Percentiles rank a stretch among this genome's conserved stretches.
Evolutionary conservation across 2,797 vertebrate species (phyloP).

Genomic region (Lepilemur ruficaudatus): DNA sequence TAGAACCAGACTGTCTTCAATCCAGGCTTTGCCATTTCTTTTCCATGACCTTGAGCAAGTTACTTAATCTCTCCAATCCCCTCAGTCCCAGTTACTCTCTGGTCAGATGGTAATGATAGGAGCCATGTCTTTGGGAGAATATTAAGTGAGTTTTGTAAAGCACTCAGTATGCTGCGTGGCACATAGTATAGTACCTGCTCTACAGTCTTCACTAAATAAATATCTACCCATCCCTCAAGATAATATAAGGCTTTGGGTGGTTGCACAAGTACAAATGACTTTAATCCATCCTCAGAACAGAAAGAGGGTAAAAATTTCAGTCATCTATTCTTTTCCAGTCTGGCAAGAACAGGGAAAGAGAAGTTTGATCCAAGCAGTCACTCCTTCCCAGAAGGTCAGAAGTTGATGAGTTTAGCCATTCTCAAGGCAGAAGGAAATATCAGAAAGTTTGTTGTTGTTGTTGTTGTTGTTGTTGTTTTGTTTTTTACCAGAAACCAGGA

Average conservation of each 20-base stretch:
- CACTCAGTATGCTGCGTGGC: neutral
- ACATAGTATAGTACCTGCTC: neutral
- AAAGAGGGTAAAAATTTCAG: neutral
- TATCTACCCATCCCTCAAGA: neutral
- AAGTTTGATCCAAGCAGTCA: neutral
- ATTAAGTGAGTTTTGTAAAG: neutral
- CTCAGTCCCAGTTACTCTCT: neutral
- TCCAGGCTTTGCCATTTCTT: neutral
- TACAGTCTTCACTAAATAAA: neutral
- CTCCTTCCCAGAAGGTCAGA: neutral
- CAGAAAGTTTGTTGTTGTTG: neutral
- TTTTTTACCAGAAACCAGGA: neutral
- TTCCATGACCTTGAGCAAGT: neutral
- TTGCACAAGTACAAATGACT: neutral
- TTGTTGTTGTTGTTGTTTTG: too few relatives aligned
- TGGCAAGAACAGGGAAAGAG: neutral
- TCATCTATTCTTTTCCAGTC: neutral
- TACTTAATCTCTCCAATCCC: neutral
- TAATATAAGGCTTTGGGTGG: neutral
- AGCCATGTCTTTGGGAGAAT: neutral
- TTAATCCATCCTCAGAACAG: neutral
- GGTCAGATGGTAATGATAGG: neutral
- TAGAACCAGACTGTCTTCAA: neutral
- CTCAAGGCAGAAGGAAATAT: neutral
- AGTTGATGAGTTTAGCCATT: neutral